A percentile compares a stretch with the other conserved stretches of the same genome.
Evolutionary conservation across 2,797 vertebrate species (phyloP).

Genomic region (Hafferia zeledoni): DNA sequence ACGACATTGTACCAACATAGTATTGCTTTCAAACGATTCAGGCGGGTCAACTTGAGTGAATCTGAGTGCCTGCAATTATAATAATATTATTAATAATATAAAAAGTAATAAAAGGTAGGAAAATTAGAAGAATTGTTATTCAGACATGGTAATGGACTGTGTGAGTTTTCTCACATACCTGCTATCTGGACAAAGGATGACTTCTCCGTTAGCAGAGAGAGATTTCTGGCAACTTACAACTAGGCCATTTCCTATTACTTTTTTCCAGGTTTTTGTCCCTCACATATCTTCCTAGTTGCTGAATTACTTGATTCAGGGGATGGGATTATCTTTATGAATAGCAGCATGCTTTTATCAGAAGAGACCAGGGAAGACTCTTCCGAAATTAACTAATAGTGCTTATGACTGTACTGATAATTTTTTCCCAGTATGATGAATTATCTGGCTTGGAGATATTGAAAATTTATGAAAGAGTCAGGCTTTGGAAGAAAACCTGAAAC

Average conservation of each 20-base stretch:
- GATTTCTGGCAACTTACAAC: neutral
- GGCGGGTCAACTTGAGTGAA: neutral
- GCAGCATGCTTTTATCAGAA: neutral
- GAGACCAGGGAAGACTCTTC: neutral
- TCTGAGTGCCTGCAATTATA: neutral
- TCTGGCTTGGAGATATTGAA: neutral
- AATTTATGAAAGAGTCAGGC: neutral
- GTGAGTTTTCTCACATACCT: neutral
- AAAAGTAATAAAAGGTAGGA: neutral
- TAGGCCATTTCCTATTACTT: neutral
- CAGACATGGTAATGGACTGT: neutral
- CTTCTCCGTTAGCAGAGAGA: neutral
- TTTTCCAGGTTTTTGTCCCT: neutral
- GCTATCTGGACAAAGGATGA: neutral
- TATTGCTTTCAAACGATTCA: neutral
- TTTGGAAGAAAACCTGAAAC: neutral
- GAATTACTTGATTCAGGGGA: neutral
- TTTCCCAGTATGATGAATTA: neutral
- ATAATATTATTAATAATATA: neutral
- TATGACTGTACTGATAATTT: neutral
- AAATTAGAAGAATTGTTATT: neutral
- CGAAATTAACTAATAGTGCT: neutral
- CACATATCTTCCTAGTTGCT: neutral
- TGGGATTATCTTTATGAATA: neutral
- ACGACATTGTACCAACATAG: neutral